Percentiles rank a stretch among this genome's conserved stretches.
Evolutionary conservation across 2,113 vertebrate species (phyloP).

Genomic region (Corythornis vintsioides): DNA sequence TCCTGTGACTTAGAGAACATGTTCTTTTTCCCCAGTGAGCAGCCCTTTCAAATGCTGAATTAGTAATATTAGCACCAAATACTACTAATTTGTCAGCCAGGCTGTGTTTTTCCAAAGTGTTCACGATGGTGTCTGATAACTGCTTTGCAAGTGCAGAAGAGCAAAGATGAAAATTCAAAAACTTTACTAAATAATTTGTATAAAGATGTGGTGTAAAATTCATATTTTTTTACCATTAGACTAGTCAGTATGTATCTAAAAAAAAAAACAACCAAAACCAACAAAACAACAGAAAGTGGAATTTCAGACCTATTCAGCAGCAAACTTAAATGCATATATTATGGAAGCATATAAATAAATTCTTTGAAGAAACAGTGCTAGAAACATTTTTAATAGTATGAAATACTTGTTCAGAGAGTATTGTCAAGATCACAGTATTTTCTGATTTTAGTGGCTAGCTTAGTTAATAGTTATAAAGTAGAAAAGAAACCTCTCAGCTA

Average conservation of each 20-base stretch:
- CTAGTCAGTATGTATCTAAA: not conserved
- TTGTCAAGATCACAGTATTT: not conserved
- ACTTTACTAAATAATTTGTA: conserved; percentile 59
- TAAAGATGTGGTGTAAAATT: conserved; percentile 38
- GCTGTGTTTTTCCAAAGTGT: conserved; percentile 68
- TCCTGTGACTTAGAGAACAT: conserved; percentile 74
- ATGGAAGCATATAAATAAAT: not conserved
- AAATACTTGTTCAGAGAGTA: not conserved
- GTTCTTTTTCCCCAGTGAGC: conserved; percentile 77
- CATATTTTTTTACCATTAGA: not conserved
- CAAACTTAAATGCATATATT: not conserved
- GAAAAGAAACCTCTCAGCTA: not conserved
- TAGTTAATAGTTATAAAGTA: conserved; percentile 3
- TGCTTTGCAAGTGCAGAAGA: conserved; percentile 52
- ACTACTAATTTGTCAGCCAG: conserved; percentile 76
- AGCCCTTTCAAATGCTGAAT: conserved; percentile 76
- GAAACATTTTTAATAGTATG: not conserved
- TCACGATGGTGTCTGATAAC: conserved; percentile 68
- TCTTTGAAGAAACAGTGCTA: not conserved
- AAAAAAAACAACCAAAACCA: not conserved
- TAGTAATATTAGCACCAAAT: conserved; percentile 80
- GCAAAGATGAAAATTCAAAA: conserved; percentile 64
- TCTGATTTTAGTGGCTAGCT: not conserved
- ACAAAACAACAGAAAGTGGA: not conserved
- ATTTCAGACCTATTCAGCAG: not conserved